Evolutionary conservation across 2,113 vertebrate genomes (phyloP).

Genomic region (Chloroceryle aenea): DNA sequence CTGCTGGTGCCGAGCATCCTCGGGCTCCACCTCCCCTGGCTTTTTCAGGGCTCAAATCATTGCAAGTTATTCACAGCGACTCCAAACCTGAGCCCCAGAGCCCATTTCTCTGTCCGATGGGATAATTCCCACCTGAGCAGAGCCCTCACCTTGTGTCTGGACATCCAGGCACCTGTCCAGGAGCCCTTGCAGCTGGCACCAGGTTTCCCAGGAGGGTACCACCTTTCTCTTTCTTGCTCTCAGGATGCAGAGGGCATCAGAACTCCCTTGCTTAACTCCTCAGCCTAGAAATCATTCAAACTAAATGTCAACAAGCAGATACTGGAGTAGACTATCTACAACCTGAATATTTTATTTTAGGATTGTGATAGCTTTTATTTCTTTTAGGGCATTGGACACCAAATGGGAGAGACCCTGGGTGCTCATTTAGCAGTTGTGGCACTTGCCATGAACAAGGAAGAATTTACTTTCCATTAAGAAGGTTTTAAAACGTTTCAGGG

Average conservation of each 20-base stretch:
- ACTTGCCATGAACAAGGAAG: background rate
- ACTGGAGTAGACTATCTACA: background rate
- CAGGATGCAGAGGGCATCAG: background rate
- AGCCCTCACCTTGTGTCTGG: background rate
- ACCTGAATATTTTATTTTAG: background rate
- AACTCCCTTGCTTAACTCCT: background rate
- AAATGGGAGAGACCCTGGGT: accelerated
- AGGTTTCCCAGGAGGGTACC: accelerated
- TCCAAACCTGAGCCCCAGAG: background rate
- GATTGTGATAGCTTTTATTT: background rate
- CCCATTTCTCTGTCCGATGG: accelerated
- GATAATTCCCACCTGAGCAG: background rate
- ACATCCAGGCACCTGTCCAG: background rate
- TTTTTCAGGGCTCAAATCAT: background rate
- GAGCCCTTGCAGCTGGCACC: background rate
- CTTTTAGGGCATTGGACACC: accelerated
- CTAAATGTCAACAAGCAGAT: background rate
- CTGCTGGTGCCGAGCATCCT: background rate
- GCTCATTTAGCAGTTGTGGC: background rate
- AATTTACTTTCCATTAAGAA: background rate
- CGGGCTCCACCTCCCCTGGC: background rate
- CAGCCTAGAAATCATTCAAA: background rate
- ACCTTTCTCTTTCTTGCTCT: background rate
- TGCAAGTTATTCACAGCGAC: accelerated
- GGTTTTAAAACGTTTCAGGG: background rate